phyloP scores from a whole-genome alignment of 1,140 invertebrate genomes.

The Drosophila chauvacae region DNA sequence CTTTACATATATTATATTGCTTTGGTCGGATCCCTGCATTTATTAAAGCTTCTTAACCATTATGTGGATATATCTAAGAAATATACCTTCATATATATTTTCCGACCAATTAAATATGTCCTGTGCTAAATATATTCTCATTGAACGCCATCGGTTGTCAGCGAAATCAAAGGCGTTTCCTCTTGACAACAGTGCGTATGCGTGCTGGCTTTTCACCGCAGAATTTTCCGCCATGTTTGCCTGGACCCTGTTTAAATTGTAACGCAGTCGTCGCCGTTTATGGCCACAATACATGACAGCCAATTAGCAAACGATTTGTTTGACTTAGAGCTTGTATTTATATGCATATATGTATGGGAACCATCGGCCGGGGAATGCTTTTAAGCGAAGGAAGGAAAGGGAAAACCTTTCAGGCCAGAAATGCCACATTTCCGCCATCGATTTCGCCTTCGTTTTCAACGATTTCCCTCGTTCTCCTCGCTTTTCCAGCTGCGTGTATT shows the following conservation, averaged over 20 bases:
- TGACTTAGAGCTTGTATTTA: conserved; percentile 49
- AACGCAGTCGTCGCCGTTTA: conserved; percentile 12
- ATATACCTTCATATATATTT: neutral
- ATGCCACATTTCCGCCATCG: conserved; percentile 69
- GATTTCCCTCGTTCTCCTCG: neutral
- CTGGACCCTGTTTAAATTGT: conserved; percentile 14
- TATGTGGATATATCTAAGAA: neutral
- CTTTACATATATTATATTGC: neutral
- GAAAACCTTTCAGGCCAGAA: conserved; percentile 58
- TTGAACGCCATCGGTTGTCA: conserved; percentile 21
- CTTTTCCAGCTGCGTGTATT: conserved; percentile 1
- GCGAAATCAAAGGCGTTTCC: conserved; percentile 26
- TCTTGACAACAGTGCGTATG: conserved; percentile 39
- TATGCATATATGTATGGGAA: neutral
- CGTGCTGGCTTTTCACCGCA: neutral
- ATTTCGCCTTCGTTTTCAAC: conserved; percentile 32
- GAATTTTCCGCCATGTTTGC: neutral
- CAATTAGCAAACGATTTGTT: conserved; percentile 75
- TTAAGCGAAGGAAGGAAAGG: conserved; percentile 46
- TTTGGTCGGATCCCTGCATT: neutral
- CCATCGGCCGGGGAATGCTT: conserved; percentile 42
- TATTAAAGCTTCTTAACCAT: conserved; percentile 20
- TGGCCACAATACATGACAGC: conserved; percentile 53
- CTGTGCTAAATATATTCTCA: neutral
- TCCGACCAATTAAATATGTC: conserved; percentile 20